Percentiles rank a stretch among this genome's conserved stretches.
Evolutionary conservation across 2,113 vertebrate genomes (phyloP).

Genomic region (Paratilapia polleni): DNA sequence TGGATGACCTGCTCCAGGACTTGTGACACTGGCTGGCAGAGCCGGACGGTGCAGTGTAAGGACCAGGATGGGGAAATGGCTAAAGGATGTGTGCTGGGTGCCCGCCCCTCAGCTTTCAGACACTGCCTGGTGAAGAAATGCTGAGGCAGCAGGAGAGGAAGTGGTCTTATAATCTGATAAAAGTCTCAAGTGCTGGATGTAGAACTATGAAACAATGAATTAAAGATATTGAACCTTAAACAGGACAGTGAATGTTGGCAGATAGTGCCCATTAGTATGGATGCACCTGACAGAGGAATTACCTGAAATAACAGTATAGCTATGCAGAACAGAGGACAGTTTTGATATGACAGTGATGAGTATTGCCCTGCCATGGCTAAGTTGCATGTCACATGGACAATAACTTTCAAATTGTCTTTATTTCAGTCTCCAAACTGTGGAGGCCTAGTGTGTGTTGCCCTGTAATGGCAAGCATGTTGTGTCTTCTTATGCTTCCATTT

Average conservation of each 20-base stretch:
- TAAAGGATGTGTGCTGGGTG: conserved; percentile 86
- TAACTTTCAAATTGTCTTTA: conserved; percentile 37
- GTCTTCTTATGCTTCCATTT: conserved; percentile 41
- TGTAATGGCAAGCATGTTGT: conserved; percentile 54
- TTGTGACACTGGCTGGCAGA: conserved; percentile 97
- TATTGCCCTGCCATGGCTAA: conserved; percentile 18
- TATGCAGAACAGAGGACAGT: conserved; percentile 12
- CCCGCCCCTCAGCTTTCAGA: conserved; percentile 93
- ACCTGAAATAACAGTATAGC: conserved; percentile 39
- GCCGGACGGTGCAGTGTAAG: conserved; percentile 96
- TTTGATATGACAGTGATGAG: neutral
- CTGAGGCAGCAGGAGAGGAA: conserved; percentile 73
- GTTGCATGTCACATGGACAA: conserved; percentile 63
- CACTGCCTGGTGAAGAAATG: conserved; percentile 94
- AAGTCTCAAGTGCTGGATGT: conserved; percentile 41
- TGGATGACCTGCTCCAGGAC: conserved; percentile 97
- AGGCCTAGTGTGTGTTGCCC: conserved; percentile 42
- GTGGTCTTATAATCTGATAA: neutral
- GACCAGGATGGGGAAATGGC: conserved; percentile 87
- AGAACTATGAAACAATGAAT: conserved; percentile 32
- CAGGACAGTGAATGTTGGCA: conserved; percentile 52
- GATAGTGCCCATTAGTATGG: conserved; percentile 3
- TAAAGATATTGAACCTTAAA: conserved; percentile 23
- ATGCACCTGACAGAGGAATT: conserved; percentile 34
- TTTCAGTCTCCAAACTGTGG: conserved; percentile 23